phyloP scores from a whole-genome alignment of 2,113 vertebrate genomes.

The Limnothrissa miodon region DNA sequence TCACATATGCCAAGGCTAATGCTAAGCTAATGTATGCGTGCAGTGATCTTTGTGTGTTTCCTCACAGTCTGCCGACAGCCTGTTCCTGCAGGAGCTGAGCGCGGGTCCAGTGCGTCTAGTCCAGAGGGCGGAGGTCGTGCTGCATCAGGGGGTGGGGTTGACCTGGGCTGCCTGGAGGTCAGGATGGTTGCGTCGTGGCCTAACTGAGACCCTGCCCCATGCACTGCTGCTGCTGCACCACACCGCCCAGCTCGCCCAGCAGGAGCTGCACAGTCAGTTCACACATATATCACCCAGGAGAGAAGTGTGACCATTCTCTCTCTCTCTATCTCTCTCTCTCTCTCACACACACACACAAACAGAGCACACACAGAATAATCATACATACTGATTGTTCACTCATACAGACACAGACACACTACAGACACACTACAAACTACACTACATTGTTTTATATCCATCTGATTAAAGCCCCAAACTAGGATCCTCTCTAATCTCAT shows the following conservation, averaged over 20 bases:
- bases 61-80: constrained; percentile 62
- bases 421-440: neutral
- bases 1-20: neutral
- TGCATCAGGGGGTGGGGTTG: constrained; percentile 41
- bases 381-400: too few species aligned
- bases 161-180: constrained; percentile 61
- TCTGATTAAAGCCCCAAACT: too few species aligned
- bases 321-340: too few species aligned
- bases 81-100: constrained; percentile 64
- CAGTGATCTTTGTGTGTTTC: neutral
- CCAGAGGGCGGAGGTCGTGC: constrained; percentile 53
- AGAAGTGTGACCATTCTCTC: too few species aligned
- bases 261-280: constrained; percentile 80
- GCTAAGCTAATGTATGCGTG: neutral
- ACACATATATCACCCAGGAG: neutral
- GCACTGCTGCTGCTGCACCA: constrained; percentile 67
- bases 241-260: constrained; percentile 67
- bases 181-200: constrained; percentile 49
- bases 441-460: neutral
- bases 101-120: constrained; percentile 50
- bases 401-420: neutral
- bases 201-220: constrained; percentile 61
- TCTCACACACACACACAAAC: neutral
- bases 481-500: too few species aligned
- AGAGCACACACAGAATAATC: neutral